phyloP scores from a whole-genome alignment of 2,888 invertebrate genomes.

The Galeopsomyia nigrocyanea region DNA sequence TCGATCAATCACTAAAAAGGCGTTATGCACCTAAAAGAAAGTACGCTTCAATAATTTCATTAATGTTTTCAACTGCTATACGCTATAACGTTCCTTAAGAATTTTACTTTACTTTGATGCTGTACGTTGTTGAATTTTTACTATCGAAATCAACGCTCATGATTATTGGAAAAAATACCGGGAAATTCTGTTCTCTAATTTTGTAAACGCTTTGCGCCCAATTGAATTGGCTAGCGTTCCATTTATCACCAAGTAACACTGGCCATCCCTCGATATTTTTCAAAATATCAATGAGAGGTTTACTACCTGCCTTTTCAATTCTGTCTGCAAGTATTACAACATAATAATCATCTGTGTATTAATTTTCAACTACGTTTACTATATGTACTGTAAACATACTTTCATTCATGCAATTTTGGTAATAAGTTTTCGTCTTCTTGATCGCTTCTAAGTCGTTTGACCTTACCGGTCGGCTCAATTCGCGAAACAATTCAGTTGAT shows the following conservation, averaged over 20 bases:
- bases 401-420: conserved; percentile 54
- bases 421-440: conserved; percentile 37
- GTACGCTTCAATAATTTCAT: not conserved
- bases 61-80: not conserved
- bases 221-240: conserved; percentile 71
- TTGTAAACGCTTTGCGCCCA: conserved; percentile 86
- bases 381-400: conserved; percentile 13
- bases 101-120: conserved; percentile 81
- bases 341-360: not conserved
- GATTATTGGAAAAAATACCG: conserved; percentile 87
- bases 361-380: not conserved
- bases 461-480: not conserved
- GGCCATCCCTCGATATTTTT: conserved; percentile 74
- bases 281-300: conserved; percentile 79
- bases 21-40: conserved; percentile 11
- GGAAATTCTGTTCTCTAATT: conserved; percentile 82
- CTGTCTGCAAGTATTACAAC: conserved; percentile 71
- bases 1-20: conserved; percentile 1
- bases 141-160: conserved; percentile 88
- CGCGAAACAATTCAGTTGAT: not conserved
- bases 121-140: conserved; percentile 84
- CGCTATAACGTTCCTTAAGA: not conserved
- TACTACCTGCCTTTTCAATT: conserved; percentile 82
- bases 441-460: not conserved
- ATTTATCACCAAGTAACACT: conserved; percentile 23